phyloP scores from a whole-genome alignment of 2,797 vertebrate genomes.

The Urosaurus nigricauda region DNA sequence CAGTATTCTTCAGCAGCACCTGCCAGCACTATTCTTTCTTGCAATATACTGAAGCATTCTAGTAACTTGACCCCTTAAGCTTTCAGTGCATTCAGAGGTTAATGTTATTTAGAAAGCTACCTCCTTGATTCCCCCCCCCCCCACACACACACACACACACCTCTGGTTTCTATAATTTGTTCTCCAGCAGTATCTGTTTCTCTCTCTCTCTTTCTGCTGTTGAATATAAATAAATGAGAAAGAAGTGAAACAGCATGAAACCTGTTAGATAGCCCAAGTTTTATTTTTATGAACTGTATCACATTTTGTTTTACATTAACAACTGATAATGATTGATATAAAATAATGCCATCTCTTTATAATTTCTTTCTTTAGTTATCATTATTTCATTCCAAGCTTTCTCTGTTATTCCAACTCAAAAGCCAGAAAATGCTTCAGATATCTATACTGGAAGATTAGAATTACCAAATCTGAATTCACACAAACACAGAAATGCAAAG shows the following conservation, averaged over 20 bases:
- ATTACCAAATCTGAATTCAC: not conserved
- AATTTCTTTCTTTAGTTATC: not conserved
- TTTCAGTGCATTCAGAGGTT: not conserved
- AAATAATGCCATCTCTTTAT: not conserved
- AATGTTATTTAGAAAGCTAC: rapidly evolving
- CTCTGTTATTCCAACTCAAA: slow-evolving; percentile 40
- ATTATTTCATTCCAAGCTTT: not conserved
- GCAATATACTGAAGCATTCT: not conserved
- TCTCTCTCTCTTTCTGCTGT: too few species aligned
- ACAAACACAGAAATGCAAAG: not conserved
- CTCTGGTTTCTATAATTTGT: not conserved
- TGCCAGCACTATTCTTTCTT: slow-evolving; percentile 41
- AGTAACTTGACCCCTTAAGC: not conserved
- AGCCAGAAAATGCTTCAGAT: not conserved
- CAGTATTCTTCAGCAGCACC: slow-evolving; percentile 24
- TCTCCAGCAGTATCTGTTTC: not conserved
- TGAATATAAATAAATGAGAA: slow-evolving; percentile 5
- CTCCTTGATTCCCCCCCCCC: not conserved
- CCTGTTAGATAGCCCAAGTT: not conserved
- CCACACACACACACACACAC: too few species aligned
- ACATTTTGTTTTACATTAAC: not conserved
- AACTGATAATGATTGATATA: not conserved
- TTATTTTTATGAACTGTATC: not conserved
- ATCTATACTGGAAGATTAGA: not conserved
- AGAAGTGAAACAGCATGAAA: not conserved